phyloP scores from a whole-genome alignment of 2,888 invertebrate species.

The Synanthedon formicaeformis region DNA sequence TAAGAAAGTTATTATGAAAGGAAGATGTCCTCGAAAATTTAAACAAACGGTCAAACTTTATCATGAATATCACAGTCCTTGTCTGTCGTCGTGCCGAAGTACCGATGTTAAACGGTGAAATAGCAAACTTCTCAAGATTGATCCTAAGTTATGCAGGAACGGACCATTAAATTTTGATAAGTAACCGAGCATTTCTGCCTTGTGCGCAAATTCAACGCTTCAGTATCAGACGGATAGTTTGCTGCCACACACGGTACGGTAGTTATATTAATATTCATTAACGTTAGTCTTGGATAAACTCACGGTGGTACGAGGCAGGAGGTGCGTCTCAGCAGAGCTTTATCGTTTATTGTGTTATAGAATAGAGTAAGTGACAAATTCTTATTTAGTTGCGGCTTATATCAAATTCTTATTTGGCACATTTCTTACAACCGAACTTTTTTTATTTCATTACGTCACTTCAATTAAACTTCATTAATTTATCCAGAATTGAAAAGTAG shows the following conservation, averaged over 20 bases:
- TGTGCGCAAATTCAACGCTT: background rate
- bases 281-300: conserved; percentile 33
- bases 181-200: background rate
- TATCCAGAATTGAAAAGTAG: too few relatives aligned
- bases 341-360: conserved; percentile 3
- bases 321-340: background rate
- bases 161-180: background rate
- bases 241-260: conserved; percentile 24
- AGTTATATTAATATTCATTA: conserved; percentile 50
- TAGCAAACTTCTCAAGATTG: too few relatives aligned
- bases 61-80: too few relatives aligned
- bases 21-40: too few relatives aligned
- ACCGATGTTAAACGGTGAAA: too few relatives aligned
- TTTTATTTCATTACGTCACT: too few relatives aligned
- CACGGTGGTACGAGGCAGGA: conserved; percentile 4
- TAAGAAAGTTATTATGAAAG: too few relatives aligned
- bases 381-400: conserved; percentile 1
- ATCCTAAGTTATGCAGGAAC: background rate
- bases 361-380: conserved; percentile 14
- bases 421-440: background rate
- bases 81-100: too few relatives aligned
- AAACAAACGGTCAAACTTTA: too few relatives aligned
- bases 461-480: too few relatives aligned
- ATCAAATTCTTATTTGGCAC: conserved; percentile 5
- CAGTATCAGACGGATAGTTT: conserved; percentile 27